Base-by-base conservation (phyloP, 2,113 vertebrate genomes). In the Oncorhynchus mykiss region DNA sequence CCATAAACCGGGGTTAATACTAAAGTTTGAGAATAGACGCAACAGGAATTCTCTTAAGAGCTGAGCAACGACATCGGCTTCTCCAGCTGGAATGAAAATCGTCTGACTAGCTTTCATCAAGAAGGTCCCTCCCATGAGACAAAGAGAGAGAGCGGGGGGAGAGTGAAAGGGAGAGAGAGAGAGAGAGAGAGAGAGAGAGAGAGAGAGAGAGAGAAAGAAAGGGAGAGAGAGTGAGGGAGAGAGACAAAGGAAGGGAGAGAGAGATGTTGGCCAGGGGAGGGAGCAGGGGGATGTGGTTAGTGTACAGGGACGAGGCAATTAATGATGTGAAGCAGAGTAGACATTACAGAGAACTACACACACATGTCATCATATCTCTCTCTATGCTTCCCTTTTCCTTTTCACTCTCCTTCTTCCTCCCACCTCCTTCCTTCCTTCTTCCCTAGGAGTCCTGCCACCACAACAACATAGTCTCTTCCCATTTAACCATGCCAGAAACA, bases 251-350 rank as follows among this genome's bases (percentile, higher is more conserved):
- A 3, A 14, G 16, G 7, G 0, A 59, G 5, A 5, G 18, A 70
- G 48, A 25, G 45, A 27, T 51, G 45, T 25, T n/a, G 48, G 48
- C 29, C 9, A 48, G n/a, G 49, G 22, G 49, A 45, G 70, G 25
- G 25, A 64, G 9, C 39, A 45, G 65, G 14, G 20, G 13, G 60
- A 68, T 78, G 65, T 77, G 75, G 78, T 84, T 78, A 77, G 57
- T 79, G 0, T 57, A 24, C 49, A 29, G 22, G 25, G 22, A 45
- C 2, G 13, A 27, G 31, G 1, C 72, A 79, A 74, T 11, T 74
- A 75, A 84, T 81, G 59, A 76, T 71, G 78, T 84, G 82, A 80
- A 70, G 75, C 22, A 39, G 67, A 86, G 65, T 49, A 9, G 71
- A 64, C 27, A 29, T 77, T 77, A 54, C 16, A 73, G 20, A 29